Evolutionary conservation across 2,888 invertebrate genomes (phyloP), one percentile per base, ranked within the genome.

Genomic region (Scaptomyza flava): DNA sequence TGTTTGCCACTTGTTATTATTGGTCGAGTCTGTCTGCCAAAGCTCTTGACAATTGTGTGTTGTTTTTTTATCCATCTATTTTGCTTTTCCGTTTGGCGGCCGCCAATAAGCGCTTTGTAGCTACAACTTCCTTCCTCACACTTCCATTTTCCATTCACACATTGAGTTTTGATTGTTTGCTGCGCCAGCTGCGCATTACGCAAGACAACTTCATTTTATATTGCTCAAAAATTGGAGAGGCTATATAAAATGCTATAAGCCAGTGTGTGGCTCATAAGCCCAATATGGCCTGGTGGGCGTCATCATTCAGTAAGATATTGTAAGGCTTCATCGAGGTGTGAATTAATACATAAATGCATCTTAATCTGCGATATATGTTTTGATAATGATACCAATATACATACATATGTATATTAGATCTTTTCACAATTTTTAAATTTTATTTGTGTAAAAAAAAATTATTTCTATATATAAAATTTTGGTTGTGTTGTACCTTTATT

Each of bases 201-300:
- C 81, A 88, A 88, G 77, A 59, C 76, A 82, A 82, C 89, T 86
- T 88, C 87, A 81, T 86, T 86, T 81, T 84, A 75, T 64, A 77
- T 63, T 31, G 66, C 77, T 77, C 59, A 46, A 74, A 72, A 4
- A 1, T 62, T 74, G 64, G 56, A 73, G 69, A 63, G 60, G 58
- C 60, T 78, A 68, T 74, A 69, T 59, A 79, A 64, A 76, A 59
- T 66, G 42, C 54, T 62, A 77, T 61, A 73, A 61, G 77, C 66
- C 72, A 53, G 58, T 61, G 38, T 41, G 54, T 12, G 34, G 71
- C 79, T 51, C 34, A 81, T 81, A 85, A 87, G 56, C 83, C 79
- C 72, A 62, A 66, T 85, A 69, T 38, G 38, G 77, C 36, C 84
- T 77, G 70, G 88, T 81, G 88, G 81, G 81, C 81, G 81, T 88